Evolutionary conservation across 1,140 invertebrate species (phyloP), one percentile per base, ranked within the genome.

Genomic region (Drosophila tristis): DNA sequence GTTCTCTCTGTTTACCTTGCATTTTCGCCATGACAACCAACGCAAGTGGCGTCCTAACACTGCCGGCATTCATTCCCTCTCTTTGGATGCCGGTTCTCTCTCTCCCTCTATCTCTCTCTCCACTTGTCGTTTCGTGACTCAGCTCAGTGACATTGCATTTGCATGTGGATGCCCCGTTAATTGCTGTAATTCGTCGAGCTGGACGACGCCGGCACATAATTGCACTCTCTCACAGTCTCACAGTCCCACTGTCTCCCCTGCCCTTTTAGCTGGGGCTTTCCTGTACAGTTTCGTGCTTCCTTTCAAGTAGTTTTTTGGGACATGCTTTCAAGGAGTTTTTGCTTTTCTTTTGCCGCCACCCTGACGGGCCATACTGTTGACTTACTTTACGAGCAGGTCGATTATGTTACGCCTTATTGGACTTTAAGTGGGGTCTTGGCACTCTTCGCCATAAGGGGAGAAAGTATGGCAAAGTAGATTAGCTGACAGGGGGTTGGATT

Each of bases 131-230:
- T 43, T 48, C 75, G 81, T 89, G 84, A 87, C 65, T 87, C 76
- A 84, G 65, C 45, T 29, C 53, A 55, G 79, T 90, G 85, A 87
- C 85, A 89, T 87, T 89, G 82, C 82, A 87, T 87, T 86, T 86
- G 82, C 81, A 85, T 86, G 71, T 79, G 78, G 61, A 73, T 78
- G 82, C 63, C 35, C 35, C 56, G 67, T 72, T 87, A 89, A 87
- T 87, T 84, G 84, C 79, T 84, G 84, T 87, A 77, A 84, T 87
- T 84, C 23, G 49, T 70, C 49, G 57, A 65, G 62, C 82, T 87
- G 84, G 84, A 89, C 84, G 67, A 29, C 39, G 68, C 20, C 67
- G 78, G 39, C 56, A 65, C 66, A 68, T 81, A 78, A 67, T 73
- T 59, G 63, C 48, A 57, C 58, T 68, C 64, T 47, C 72, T 51